Base-by-base conservation (phyloP, 2,797 vertebrate species). In the Iguana delicatissima region DNA sequence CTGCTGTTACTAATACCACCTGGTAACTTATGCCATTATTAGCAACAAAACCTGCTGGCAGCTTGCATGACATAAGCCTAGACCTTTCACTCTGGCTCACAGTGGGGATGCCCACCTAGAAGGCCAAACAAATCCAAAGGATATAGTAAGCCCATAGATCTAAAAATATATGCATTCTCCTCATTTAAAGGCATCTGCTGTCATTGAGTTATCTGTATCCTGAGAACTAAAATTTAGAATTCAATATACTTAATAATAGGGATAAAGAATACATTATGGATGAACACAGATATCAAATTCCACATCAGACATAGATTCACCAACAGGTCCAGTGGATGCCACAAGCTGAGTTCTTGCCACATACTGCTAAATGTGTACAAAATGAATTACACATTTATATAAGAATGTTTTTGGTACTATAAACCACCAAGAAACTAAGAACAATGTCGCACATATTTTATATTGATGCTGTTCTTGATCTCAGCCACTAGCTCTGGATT, bases 11-110 rank as follows among this genome's bases (percentile, higher is more conserved):
- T 59, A 29, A 57, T 79, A 42, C 72, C 80, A 52, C 46, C 72
- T 91, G 50, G 46, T 84, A 72, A 77, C 29, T 57, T n/a, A 29
- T 83, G 72, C 46, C 73, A 86, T 83, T 84, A 84, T 90, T 83
- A 87, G 59, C 55, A 77, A 46, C 1, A 18, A 26, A 26, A 32
- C 80, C 85, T 69, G 72, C 80, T 24, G 29, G 8, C 2, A 1
- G 5, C 0, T 22, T 77, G 26, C 3, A 24, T 1, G 59, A 83
- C 92, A 79, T 7, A 3, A 9, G 13, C 64, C 42, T 32, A 14
- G 26, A 4, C 80, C 55, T 74, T 76, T 0, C 0, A 59, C 22
- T 88, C 24, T 55, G 74, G 32, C 20, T 85, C 35, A 55, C 0
- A 3, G 20, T 59, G 64, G 74, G 50, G 26, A 38, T 1, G 8